Evolutionary conservation across 2,888 invertebrate genomes (phyloP).

Genomic region (Epinotia bilunana): DNA sequence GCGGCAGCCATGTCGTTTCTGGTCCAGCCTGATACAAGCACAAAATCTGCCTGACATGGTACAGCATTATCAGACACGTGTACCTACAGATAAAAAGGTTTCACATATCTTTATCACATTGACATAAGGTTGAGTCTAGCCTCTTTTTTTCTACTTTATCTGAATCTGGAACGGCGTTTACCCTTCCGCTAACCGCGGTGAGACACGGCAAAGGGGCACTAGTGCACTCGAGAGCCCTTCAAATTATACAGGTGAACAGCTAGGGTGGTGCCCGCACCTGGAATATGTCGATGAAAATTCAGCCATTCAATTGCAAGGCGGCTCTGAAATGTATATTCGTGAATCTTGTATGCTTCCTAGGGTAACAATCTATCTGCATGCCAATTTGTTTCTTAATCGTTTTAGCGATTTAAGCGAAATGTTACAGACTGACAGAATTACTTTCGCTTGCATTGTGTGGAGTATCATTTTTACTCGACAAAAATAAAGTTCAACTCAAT

Average conservation of each 20-base stretch:
- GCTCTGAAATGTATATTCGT: no score
- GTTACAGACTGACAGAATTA: no score
- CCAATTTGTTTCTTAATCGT: no score
- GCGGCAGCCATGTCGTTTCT: no score
- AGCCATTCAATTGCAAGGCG: no score
- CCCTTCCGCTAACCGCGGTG: constrained; percentile 2
- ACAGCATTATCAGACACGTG: background rate
- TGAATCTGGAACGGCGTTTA: background rate
- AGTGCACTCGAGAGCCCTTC: constrained; percentile 64
- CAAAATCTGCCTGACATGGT: background rate
- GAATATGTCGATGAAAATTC: background rate
- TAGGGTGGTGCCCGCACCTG: background rate
- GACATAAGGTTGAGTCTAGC: background rate
- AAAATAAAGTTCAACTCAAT: no score
- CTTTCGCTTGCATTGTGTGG: no score
- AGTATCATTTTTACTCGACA: no score
- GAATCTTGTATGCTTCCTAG: no score
- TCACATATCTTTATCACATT: background rate
- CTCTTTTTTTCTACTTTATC: background rate
- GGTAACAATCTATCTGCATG: no score
- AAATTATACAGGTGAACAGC: constrained; percentile 28
- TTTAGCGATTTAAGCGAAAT: no score
- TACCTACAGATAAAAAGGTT: background rate
- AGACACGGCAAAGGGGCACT: constrained; percentile 9
- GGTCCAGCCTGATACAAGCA: background rate